A percentile compares a stretch with the other conserved stretches of the same genome.
phyloP scores from a whole-genome alignment of 2,113 vertebrate species.

The Thalassoma bifasciatum region DNA sequence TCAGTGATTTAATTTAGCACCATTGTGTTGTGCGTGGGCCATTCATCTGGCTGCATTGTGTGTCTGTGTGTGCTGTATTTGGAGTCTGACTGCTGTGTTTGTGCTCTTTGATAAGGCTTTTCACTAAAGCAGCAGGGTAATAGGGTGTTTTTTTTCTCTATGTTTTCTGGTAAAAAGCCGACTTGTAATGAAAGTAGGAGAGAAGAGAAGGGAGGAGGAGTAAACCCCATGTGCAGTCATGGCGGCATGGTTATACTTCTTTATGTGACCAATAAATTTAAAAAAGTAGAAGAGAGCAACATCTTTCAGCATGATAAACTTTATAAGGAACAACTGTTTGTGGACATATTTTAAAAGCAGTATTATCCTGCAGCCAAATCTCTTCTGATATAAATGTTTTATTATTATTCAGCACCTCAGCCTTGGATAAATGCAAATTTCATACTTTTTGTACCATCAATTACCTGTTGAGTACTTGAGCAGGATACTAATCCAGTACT shows the following conservation, averaged over 20 bases:
- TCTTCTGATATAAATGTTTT: background rate
- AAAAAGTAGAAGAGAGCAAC: too few relatives aligned
- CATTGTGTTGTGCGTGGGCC: constrained; percentile 67
- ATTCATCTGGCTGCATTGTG: constrained; percentile 69
- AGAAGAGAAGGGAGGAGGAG: constrained; percentile 3
- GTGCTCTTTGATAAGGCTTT: constrained; percentile 75
- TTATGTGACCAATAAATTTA: too few relatives aligned
- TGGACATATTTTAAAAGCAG: background rate
- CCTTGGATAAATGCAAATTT: constrained; percentile 39
- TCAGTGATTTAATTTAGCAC: constrained; percentile 80
- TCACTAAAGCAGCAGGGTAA: constrained; percentile 39
- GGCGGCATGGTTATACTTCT: too few relatives aligned
- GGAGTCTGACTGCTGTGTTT: constrained; percentile 68
- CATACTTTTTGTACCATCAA: constrained; percentile 39
- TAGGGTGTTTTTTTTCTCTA: constrained; percentile 5
- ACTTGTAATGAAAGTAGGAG: constrained; percentile 49
- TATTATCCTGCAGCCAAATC: constrained; percentile 6
- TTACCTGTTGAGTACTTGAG: constrained; percentile 26
- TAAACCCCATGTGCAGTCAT: background rate
- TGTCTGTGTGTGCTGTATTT: constrained; percentile 51
- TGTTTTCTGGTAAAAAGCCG: constrained; percentile 20
- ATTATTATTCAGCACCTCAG: constrained; percentile 41
- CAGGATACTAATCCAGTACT: constrained; percentile 52
- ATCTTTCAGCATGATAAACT: too few relatives aligned
- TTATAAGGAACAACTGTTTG: too few relatives aligned